These are phyloP conservation scores for Cabera pusaria DNA, from an alignment of 2,888 invertebrate genomes.

Conservation along the genomic window DNA sequence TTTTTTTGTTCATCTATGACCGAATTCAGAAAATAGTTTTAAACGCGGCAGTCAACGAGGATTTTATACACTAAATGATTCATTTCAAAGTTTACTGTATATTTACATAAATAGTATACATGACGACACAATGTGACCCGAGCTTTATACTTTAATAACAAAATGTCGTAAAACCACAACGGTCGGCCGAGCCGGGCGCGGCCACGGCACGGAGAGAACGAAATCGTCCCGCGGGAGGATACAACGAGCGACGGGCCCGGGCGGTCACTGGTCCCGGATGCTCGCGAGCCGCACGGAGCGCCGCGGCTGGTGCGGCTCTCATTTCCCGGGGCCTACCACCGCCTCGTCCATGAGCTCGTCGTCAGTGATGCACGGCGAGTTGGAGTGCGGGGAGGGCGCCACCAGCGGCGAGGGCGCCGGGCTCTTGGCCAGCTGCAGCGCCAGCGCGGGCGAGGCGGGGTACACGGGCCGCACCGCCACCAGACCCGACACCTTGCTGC, in stretches of 20 bases:
- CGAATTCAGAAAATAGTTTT: too few relatives aligned
- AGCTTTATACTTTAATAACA: constrained; percentile 21
- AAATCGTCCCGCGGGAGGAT: too few relatives aligned
- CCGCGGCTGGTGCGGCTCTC: constrained; percentile 45
- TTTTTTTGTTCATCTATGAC: too few relatives aligned
- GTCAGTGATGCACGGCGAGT: constrained; percentile 92
- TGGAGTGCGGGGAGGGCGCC: constrained; percentile 86
- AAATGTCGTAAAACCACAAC: constrained; percentile 19
- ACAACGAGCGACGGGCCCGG: too few relatives aligned
- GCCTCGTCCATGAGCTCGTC: constrained; percentile 96
- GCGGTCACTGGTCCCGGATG: constrained; percentile 26
- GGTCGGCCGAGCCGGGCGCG: too few relatives aligned
- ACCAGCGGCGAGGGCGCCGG: constrained; percentile 88
- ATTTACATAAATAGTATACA: constrained; percentile 36
- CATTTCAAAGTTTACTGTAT: constrained; percentile 31
- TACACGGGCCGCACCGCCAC: constrained; percentile 82
- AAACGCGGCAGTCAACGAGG: constrained; percentile 57
- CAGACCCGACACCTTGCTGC: constrained; percentile 80
- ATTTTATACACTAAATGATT: constrained; percentile 38
- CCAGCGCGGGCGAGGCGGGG: constrained; percentile 84
- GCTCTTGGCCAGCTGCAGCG: constrained; percentile 90
- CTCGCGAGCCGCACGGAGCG: constrained; percentile 28
- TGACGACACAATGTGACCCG: constrained; percentile 38
- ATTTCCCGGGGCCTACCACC: constrained; percentile 90
- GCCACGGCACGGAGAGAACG: too few relatives aligned